These are phyloP conservation scores for Sphaerophoria rueppellii DNA, from an alignment of 2,888 invertebrate species.

Conservation along the genomic window DNA sequence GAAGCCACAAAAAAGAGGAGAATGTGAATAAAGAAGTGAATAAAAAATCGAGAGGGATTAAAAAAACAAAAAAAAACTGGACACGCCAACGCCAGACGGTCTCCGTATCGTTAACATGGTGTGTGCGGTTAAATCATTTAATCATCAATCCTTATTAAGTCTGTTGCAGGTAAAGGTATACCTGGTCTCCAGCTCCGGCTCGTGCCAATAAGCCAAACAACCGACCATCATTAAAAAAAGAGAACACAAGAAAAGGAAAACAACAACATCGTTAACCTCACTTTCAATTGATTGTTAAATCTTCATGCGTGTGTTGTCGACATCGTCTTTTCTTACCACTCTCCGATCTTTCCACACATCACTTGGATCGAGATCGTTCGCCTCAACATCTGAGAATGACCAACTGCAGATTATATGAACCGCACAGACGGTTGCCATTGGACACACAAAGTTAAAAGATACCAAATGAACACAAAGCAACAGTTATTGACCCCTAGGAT, in stretches of 20 bases:
- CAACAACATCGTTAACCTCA: constrained; percentile 59
- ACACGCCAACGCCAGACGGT: constrained; percentile 60
- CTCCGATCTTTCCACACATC: constrained; percentile 9
- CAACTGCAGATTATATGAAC: constrained; percentile 44
- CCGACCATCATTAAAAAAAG: background rate
- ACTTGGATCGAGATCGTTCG: too few species aligned
- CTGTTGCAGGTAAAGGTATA: background rate
- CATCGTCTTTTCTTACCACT: constrained; percentile 1
- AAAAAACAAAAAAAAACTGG: constrained; percentile 19
- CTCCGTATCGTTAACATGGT: background rate
- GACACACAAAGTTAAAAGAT: constrained; percentile 15
- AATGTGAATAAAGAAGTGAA: constrained; percentile 4
- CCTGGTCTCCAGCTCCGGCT: constrained; percentile 34
- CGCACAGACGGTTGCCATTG: constrained; percentile 57
- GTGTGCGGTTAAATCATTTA: constrained; percentile 69
- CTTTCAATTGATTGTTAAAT: constrained; percentile 55
- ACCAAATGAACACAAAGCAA: constrained; percentile 40
- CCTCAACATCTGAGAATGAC: constrained; percentile 33
- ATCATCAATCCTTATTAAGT: constrained; percentile 50
- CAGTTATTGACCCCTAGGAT: constrained; percentile 67
- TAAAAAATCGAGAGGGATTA: constrained; percentile 1
- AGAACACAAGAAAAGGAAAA: constrained; percentile 27
- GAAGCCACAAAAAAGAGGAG: constrained; percentile 49
- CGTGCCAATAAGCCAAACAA: constrained; percentile 54
- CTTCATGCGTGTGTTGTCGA: constrained; percentile 43